These are phyloP conservation scores for Mimumesa dahlbomi DNA, from an alignment of 2,888 invertebrate genomes.

Conservation along the genomic window DNA sequence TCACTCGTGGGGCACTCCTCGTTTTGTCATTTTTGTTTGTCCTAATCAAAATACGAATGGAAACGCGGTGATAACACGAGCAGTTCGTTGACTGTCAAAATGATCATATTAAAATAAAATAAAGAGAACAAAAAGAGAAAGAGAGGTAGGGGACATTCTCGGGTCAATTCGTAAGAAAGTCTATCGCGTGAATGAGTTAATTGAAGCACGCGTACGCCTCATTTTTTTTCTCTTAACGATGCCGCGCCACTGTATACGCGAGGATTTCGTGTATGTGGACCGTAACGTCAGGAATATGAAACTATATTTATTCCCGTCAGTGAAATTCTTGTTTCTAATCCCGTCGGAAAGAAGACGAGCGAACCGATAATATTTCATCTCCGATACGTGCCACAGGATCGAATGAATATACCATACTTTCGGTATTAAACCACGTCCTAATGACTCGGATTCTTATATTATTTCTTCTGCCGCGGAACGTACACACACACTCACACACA, in stretches of 20 bases:
- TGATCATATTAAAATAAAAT: too few relatives aligned
- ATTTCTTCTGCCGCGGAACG: too few relatives aligned
- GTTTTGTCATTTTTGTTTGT: not conserved
- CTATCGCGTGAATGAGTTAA: conserved; percentile 49
- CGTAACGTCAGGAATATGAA: conserved; percentile 30
- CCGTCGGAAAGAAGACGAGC: not conserved
- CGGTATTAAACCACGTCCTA: too few relatives aligned
- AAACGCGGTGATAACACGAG: too few relatives aligned
- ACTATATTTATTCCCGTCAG: conserved; percentile 3
- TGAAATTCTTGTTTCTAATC: conserved; percentile 29
- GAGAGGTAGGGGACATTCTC: too few relatives aligned
- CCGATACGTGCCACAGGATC: too few relatives aligned
- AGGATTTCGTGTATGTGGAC: conserved; percentile 43
- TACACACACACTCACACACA: too few relatives aligned
- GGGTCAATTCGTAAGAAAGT: conserved; percentile 33
- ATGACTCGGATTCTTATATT: too few relatives aligned
- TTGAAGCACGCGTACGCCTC: conserved; percentile 20
- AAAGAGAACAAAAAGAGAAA: not conserved
- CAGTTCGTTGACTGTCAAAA: too few relatives aligned
- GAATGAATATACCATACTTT: too few relatives aligned
- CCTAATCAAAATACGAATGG: conserved; percentile 6
- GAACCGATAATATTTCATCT: conserved; percentile 25
- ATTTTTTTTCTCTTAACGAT: conserved; percentile 14
- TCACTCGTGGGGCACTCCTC: conserved; percentile 11
- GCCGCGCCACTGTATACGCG: conserved; percentile 5